Evolutionary conservation across 2,888 invertebrate species (phyloP), one percentile per base, ranked within the genome.

Genomic region (Fissipunctia ypsillon): DNA sequence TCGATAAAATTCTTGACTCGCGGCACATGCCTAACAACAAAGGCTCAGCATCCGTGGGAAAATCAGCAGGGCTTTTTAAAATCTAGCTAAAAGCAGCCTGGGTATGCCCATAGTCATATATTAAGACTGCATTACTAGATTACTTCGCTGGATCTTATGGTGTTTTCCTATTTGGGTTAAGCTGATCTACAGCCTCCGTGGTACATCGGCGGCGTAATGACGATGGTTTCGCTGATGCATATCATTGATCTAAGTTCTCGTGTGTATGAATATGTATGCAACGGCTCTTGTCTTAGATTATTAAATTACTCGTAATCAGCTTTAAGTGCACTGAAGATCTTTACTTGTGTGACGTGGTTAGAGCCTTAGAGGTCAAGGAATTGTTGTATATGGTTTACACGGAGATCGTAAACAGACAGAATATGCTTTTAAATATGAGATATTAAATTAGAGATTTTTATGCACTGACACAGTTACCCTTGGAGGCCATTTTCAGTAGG

Each of bases 31-130:
- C 93, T 94, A 92, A 81, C 66, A 89, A 92, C 91, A 93, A 93
- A 90, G 90, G 85, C 86, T 88, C 87, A 83, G 89, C 84, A 91
- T 89, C 92, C 94, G 95, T 95, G 95, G 94, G 95, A 95, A 95
- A 94, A 94, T 94, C 91, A 85, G 86, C 79, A 77, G 80, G 80
- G 90, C 91, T 94, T 95, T 94, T 95, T 93, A 94, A 94, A 93
- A 94, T 90, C 90, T 87, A 89, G 79, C 90, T 92, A 88, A 91
- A 90, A 92, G 87, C 88, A 83, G 83, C 82, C 85, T 73, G 69
- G 83, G 89, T 89, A 85, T 88, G 86, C 84, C 87, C 85, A 84
- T 82, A 87, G 88, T 88, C 90, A 90, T 93, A 92, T 92, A 93
- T 92, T 92, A 91, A 86, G 86, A 86, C 85, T 84, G 87, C 88